These are phyloP conservation scores for Pterois miles DNA, from an alignment of 2,797 vertebrate genomes.

Conservation along the genomic window DNA sequence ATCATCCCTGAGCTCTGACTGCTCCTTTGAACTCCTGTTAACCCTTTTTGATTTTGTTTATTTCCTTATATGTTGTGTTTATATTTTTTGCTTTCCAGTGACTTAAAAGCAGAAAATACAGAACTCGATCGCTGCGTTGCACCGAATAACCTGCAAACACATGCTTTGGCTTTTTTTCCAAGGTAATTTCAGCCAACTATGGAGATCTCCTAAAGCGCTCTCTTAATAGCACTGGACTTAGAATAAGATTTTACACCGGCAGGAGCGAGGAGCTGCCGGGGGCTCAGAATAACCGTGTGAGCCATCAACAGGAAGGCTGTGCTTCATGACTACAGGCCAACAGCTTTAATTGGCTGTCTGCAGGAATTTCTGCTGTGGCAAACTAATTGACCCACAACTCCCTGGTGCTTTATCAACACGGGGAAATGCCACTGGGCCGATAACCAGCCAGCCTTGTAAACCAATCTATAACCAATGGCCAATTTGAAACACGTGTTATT, in stretches of 20 bases:
- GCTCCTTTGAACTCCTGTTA: conserved; percentile 60
- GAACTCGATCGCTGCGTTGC: conserved; percentile 33
- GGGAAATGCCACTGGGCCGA: conserved; percentile 80
- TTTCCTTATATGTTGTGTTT: conserved; percentile 63
- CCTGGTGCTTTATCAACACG: conserved; percentile 85
- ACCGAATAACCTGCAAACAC: conserved; percentile 16
- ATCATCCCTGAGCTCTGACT: conserved; percentile 45
- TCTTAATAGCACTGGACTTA: conserved; percentile 47
- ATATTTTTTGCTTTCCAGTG: conserved; percentile 48
- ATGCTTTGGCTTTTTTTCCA: conserved; percentile 42
- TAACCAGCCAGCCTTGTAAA: conserved; percentile 85
- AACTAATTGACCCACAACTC: conserved; percentile 86
- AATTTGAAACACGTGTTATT: conserved; percentile 88
- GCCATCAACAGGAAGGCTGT: conserved; percentile 73
- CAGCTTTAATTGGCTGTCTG: conserved; percentile 77
- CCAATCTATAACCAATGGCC: conserved; percentile 85
- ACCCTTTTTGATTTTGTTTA: conserved; percentile 74
- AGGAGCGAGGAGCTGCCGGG: conserved; percentile 51
- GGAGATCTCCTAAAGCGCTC: conserved; percentile 58
- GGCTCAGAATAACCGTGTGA: conserved; percentile 63
- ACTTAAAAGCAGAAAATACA: conserved; percentile 45
- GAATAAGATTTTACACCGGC: conserved; percentile 57
- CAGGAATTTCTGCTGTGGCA: conserved; percentile 81
- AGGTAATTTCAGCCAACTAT: conserved; percentile 52
- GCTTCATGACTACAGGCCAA: conserved; percentile 61